Percentiles rank a stretch among this genome's conserved stretches.
phyloP scores from a whole-genome alignment of 2,888 invertebrate genomes.

The Nemapogon koenigi region DNA sequence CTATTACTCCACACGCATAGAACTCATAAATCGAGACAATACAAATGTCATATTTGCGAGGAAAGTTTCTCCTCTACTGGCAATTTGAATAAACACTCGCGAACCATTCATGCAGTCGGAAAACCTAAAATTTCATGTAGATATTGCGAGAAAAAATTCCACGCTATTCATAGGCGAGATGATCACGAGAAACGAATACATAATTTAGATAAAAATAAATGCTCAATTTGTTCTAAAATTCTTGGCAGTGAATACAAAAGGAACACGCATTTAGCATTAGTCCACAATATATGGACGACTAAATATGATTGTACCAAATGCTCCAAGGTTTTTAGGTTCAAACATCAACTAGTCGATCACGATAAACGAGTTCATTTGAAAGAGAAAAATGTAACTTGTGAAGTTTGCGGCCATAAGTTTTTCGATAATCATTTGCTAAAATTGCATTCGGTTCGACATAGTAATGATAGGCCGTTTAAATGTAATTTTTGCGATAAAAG shows the following conservation, averaged over 20 bases:
- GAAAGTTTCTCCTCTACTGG: conserved; percentile 17
- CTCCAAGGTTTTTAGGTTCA: conserved; percentile 21
- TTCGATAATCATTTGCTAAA: conserved; percentile 22
- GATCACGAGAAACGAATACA: conserved; percentile 16
- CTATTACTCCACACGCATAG: conserved; percentile 25
- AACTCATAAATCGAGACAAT: conserved; percentile 20
- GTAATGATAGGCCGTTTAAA: conserved; percentile 25
- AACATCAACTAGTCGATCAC: conserved; percentile 17
- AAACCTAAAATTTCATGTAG: neutral
- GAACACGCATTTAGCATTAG: conserved; percentile 18
- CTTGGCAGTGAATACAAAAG: conserved; percentile 11
- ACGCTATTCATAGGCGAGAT: conserved; percentile 9
- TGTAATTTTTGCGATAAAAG: conserved; percentile 27
- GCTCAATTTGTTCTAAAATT: conserved; percentile 14
- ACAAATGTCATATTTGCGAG: conserved; percentile 28
- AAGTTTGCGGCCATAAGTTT: conserved; percentile 17
- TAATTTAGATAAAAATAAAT: conserved; percentile 13
- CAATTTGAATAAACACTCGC: neutral
- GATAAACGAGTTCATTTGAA: conserved; percentile 16
- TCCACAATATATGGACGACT: conserved; percentile 20
- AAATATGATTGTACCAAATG: conserved; percentile 35
- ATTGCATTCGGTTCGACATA: conserved; percentile 29
- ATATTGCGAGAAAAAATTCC: conserved; percentile 9
- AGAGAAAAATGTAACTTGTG: conserved; percentile 18
- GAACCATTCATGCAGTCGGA: neutral